Percentiles rank a stretch among this genome's conserved stretches.
Conservation (phyloP, 2,797 vertebrate species). For the Cichlasoma orientale region DNA sequence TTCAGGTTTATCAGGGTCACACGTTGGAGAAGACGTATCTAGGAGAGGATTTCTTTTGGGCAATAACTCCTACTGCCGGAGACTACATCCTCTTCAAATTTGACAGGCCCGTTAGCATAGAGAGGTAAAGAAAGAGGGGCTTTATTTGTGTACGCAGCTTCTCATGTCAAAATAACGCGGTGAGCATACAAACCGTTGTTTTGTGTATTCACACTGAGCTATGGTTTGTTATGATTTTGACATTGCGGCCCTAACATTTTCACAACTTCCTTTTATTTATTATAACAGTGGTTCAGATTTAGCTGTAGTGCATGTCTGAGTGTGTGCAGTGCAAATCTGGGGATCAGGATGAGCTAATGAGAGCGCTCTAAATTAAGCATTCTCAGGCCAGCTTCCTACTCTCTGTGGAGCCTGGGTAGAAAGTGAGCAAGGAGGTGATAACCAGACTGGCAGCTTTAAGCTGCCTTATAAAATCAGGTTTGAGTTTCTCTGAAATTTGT, state of each 20-base stretch:
- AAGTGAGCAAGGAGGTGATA: slow-evolving; percentile 21
- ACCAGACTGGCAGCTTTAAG: neutral
- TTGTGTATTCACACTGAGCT: neutral
- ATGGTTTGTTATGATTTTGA: neutral
- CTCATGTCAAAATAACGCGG: neutral
- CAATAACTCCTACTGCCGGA: slow-evolving; percentile 90
- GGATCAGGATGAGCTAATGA: slow-evolving; percentile 75
- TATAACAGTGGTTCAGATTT: slow-evolving; percentile 18
- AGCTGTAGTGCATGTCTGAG: neutral
- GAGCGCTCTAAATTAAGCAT: slow-evolving; percentile 76
- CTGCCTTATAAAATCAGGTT: neutral
- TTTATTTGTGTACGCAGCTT: neutral
- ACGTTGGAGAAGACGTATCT: slow-evolving; percentile 95
- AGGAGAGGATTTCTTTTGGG: slow-evolving; percentile 99
- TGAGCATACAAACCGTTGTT: neutral
- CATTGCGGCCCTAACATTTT: neutral
- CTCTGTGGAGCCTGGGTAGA: slow-evolving; percentile 39
- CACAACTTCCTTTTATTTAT: neutral
- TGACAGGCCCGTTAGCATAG: slow-evolving; percentile 93
- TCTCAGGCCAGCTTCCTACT: slow-evolving; percentile 51
- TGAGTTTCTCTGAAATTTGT: neutral
- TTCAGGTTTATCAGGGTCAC: slow-evolving; percentile 94
- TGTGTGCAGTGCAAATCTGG: slow-evolving; percentile 25
- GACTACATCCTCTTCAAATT: slow-evolving; percentile 97
- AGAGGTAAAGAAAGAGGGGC: slow-evolving; percentile 81